Evolutionary conservation across 2,888 invertebrate species (phyloP).

Genomic region (Subacronicta megacephala): DNA sequence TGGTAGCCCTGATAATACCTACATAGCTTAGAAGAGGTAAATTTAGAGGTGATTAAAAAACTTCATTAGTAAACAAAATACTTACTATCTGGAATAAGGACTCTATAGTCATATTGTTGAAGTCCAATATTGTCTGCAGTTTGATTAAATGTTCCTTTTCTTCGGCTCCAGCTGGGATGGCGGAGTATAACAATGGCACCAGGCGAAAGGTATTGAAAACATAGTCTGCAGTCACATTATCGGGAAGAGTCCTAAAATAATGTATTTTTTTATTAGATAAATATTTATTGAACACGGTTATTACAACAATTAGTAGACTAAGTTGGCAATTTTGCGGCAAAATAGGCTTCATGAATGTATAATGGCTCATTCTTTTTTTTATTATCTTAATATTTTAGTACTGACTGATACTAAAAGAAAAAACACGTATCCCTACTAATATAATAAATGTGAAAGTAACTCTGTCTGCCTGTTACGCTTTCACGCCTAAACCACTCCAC

Average conservation of each 20-base stretch:
- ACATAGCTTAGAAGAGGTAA: no score
- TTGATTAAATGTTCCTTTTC: conserved; percentile 64
- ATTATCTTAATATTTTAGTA: no score
- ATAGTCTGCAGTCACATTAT: conserved; percentile 72
- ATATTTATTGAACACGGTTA: no score
- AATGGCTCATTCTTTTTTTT: no score
- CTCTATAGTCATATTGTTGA: conserved; percentile 73
- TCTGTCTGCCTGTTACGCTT: no score
- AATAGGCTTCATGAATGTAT: no score
- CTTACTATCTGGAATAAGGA: conserved; percentile 71
- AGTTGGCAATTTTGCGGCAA: no score
- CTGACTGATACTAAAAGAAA: no score
- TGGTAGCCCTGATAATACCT: neutral
- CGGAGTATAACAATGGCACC: conserved; percentile 73
- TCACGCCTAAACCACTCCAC: no score
- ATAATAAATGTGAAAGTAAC: no score
- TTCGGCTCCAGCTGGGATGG: conserved; percentile 52
- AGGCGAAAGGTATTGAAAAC: conserved; percentile 72
- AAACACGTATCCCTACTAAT: no score
- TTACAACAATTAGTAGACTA: no score
- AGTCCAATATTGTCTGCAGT: conserved; percentile 76
- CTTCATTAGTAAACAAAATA: conserved; percentile 9
- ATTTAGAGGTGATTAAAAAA: neutral
- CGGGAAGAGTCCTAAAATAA: conserved; percentile 69
- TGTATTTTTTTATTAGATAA: neutral